Evolutionary conservation across 2,888 invertebrate genomes (phyloP), one percentile per base, ranked within the genome.

Genomic region (Aleiodes leptofemur): DNA sequence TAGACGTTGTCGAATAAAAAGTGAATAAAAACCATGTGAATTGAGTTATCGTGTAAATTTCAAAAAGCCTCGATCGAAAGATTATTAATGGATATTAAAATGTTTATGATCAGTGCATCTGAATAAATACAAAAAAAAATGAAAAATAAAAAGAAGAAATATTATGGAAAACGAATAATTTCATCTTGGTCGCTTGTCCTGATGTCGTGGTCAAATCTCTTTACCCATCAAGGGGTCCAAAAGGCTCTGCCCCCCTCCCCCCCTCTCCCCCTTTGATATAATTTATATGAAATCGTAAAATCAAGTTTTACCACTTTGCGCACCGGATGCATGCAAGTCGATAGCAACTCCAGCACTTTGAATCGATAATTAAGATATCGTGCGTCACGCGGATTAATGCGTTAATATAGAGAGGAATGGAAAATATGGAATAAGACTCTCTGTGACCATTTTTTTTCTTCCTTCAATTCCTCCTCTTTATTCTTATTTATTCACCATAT

Each of bases 231-330:
- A 72, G 55, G 56, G 69, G 70, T 61, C 56, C 64, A 43, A 43
- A 43, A 43, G 7, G 43, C 43, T 34, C 38, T 23, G 1, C 23
- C 23, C 23, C 23, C 2, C 23, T 23, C 59, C 23, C 23, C 23
- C 23, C 23, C 23, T 23, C 23, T 23, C 59, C 23, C 43, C 64
- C 34, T 34, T 34, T 34, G 43, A 72, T 61, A 64, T 77, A 76
- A 76, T 76, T 70, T 74, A 69, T 69, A 55, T 53, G 69, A 56
- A 69, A 69, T 69, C 69, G 69, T 83, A 82, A 85, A 85, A 85
- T 85, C 86, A 82, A 83, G 86, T 83, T 83, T 85, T 83, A 83
- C 83, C 81, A 82, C 85, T 83, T 80, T 81, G 80, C 77, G 77
- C 79, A 76, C 81, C 79, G 77, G 76, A 80, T 72, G 61, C 69